Base-by-base conservation (phyloP, 2,113 vertebrate genomes). In the Prietella phreatophila region DNA sequence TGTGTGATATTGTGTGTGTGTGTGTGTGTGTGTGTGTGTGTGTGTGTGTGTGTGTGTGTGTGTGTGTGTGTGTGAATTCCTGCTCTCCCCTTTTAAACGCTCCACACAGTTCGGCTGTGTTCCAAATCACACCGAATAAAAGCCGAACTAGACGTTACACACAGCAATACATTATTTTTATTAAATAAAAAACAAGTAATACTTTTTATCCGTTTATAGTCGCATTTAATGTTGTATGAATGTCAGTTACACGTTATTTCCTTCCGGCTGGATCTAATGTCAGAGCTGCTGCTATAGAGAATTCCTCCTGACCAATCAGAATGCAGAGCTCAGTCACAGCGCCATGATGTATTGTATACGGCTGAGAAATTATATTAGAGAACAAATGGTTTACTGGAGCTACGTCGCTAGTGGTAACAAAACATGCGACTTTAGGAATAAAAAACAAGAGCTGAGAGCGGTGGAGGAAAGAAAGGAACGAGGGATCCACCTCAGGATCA, bases 31-130 rank as follows among this genome's bases (percentile, higher is more conserved):
- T n/a, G n/a, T n/a, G n/a, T n/a, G n/a, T n/a, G n/a, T n/a, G n/a
- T n/a, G n/a, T n/a, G n/a, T n/a, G n/a, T n/a, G n/a, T n/a, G n/a
- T n/a, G 78, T 53, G 58, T 73, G 76, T 71, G 81, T 88, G 50
- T 85, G 58, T 88, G 39, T 84, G 82, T 81, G 83, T 65, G 83
- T 81, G 83, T 88, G 8, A 42, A 69, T 76, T 76, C 39, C 75
- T n/a, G 11, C 75, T 50, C 69, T 22, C 33, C 13, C 33, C 6
- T 19, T 19, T 58, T 82, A 39, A 82, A 60, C 56, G 33, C 67
- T 75, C 27, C 53, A 39, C 53, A 82, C 80, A 56, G 27, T 33
- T 75, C 1, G 39, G 71, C 15, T 76, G 65, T 67, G 67, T 71
- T 20, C 33, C 19, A 39, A 53, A 17, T 55, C 42, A 33, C 5